Percentiles rank a stretch among this genome's conserved stretches.
phyloP scores from a whole-genome alignment of 2,797 vertebrate genomes.

The Loris lydekkerianus region DNA sequence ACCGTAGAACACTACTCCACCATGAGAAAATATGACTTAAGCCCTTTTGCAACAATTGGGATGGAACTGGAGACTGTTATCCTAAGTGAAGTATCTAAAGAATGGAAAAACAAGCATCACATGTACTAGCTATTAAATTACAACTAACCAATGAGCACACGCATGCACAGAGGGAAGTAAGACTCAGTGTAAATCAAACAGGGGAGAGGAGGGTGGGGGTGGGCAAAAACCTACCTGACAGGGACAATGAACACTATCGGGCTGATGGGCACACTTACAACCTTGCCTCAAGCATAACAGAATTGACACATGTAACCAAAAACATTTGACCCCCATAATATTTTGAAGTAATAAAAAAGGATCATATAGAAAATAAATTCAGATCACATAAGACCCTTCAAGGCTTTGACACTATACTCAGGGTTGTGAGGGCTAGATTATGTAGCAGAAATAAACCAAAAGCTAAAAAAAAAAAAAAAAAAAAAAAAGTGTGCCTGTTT shows the following conservation, averaged over 20 bases:
- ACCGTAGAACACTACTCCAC: background rate
- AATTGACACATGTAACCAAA: too few relatives aligned
- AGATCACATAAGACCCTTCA: background rate
- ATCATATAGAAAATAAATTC: background rate
- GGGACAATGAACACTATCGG: too few relatives aligned
- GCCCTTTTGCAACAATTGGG: background rate
- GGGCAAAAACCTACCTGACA: background rate
- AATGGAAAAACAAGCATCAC: background rate
- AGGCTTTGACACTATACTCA: background rate
- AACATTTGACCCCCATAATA: too few relatives aligned
- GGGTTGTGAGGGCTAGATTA: background rate
- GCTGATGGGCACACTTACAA: too few relatives aligned
- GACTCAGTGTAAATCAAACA: background rate
- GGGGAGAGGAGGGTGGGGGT: too few relatives aligned
- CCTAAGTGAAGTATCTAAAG: background rate
- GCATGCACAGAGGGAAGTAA: background rate
- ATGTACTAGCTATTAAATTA: background rate
- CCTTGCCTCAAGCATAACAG: too few relatives aligned
- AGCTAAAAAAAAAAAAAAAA: background rate
- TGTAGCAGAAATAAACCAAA: slow-evolving; percentile 14
- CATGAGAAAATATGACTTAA: background rate
- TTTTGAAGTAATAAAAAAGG: too few relatives aligned
- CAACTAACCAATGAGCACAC: background rate
- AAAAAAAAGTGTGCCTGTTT: background rate
- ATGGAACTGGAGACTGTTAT: background rate